These are phyloP conservation scores for Neodontobutis hainanensis DNA, from an alignment of 2,113 vertebrate genomes.

Conservation along the genomic window DNA sequence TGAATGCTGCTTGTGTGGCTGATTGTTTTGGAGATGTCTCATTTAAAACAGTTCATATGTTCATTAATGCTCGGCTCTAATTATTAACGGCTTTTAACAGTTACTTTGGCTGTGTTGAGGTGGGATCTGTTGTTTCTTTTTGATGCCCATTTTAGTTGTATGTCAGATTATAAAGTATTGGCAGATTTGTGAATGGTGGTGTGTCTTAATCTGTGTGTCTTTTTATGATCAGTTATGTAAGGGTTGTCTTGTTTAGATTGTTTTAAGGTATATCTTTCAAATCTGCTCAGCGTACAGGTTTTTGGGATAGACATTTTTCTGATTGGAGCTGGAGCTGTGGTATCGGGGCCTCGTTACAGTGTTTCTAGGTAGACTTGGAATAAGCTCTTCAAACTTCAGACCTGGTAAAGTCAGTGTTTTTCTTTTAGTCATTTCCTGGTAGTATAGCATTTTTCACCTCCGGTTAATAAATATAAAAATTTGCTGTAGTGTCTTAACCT, in stretches of 20 bases:
- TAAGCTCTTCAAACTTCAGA: background rate
- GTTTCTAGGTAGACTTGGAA: background rate
- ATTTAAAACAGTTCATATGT: background rate
- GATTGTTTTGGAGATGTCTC: constrained; percentile 9
- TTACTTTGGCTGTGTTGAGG: constrained; percentile 6
- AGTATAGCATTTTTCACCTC: background rate
- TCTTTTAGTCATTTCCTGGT: background rate
- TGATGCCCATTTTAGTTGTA: constrained; percentile 48
- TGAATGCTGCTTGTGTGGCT: constrained; percentile 9
- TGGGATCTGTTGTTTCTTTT: background rate
- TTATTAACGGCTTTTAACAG: constrained; percentile 50
- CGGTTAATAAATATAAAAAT: too few species aligned
- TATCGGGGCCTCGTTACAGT: background rate
- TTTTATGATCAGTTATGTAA: constrained; percentile 13
- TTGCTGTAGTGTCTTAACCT: background rate
- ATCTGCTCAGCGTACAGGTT: background rate
- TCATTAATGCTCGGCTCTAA: constrained; percentile 14
- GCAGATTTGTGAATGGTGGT: background rate
- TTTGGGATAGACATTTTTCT: constrained; percentile 7
- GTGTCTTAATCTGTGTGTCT: constrained; percentile 3
- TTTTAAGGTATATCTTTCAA: background rate
- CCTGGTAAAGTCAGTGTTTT: background rate
- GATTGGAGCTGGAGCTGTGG: background rate
- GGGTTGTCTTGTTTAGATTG: constrained; percentile 3
- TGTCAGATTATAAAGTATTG: constrained; percentile 23